phyloP scores from a whole-genome alignment of 2,888 invertebrate genomes.

The Sisyra nigra region DNA sequence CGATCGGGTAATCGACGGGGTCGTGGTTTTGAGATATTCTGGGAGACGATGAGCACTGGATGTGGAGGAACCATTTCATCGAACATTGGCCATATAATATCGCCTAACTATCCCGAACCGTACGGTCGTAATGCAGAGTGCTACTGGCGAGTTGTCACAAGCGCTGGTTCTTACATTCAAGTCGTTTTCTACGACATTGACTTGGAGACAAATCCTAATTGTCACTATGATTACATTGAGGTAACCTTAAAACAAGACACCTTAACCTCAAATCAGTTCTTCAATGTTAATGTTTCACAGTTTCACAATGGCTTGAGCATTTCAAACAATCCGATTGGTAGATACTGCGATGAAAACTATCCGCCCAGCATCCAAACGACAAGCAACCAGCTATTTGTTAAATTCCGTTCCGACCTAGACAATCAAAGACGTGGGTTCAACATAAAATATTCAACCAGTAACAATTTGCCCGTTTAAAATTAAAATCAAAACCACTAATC shows the following conservation, averaged over 20 bases:
- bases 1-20: slow-evolving; percentile 45
- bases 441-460: slow-evolving; percentile 52
- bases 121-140: slow-evolving; percentile 61
- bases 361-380: slow-evolving; percentile 36
- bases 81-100: slow-evolving; percentile 56
- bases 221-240: slow-evolving; percentile 53
- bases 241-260: too few relatives aligned
- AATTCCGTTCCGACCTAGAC: slow-evolving; percentile 54
- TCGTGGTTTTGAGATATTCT: slow-evolving; percentile 57
- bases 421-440: slow-evolving; percentile 58
- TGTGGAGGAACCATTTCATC: slow-evolving; percentile 67
- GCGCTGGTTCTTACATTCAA: slow-evolving; percentile 52
- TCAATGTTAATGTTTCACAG: too few relatives aligned
- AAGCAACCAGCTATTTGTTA: slow-evolving; percentile 47
- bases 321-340: slow-evolving; percentile 36
- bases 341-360: slow-evolving; percentile 38
- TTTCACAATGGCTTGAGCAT: slow-evolving; percentile 38
- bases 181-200: slow-evolving; percentile 55
- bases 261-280: too few relatives aligned
- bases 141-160: slow-evolving; percentile 59
- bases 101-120: slow-evolving; percentile 70
- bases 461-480: slow-evolving; percentile 11
- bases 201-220: slow-evolving; percentile 39
- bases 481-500: neutral
- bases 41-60: slow-evolving; percentile 48